phyloP scores from a whole-genome alignment of 2,113 vertebrate genomes.

The Crotalus horridus region DNA sequence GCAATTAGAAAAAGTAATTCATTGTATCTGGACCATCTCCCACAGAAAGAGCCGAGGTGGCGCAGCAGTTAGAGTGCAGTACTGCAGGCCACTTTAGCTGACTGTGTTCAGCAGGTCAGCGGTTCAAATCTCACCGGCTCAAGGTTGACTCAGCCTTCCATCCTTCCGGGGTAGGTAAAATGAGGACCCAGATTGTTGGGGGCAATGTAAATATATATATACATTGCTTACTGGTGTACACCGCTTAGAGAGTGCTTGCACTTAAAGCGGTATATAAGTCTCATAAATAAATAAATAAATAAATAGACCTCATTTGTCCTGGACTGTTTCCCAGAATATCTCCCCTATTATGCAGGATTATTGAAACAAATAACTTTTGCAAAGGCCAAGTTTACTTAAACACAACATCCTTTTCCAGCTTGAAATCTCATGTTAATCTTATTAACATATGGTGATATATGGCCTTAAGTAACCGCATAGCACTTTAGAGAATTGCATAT shows the following conservation, averaged over 20 bases:
- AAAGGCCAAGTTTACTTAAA: slow-evolving; percentile 59
- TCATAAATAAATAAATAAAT: too few relatives aligned
- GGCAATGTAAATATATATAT: too few relatives aligned
- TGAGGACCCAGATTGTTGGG: too few relatives aligned
- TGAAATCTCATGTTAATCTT: slow-evolving; percentile 56
- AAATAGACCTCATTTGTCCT: slow-evolving; percentile 67
- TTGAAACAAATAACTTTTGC: slow-evolving; percentile 60
- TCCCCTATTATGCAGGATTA: slow-evolving; percentile 58
- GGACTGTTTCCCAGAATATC: slow-evolving; percentile 64
- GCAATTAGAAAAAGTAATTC: slow-evolving; percentile 51
- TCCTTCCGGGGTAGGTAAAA: too few relatives aligned
- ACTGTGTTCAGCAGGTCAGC: too few relatives aligned
- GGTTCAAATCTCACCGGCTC: too few relatives aligned
- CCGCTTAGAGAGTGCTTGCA: too few relatives aligned
- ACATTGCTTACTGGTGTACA: too few relatives aligned
- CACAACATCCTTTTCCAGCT: slow-evolving; percentile 54
- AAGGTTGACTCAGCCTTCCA: too few relatives aligned
- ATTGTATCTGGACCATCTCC: slow-evolving; percentile 53
- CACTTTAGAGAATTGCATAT: slow-evolving; percentile 59
- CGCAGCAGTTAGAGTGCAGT: too few relatives aligned
- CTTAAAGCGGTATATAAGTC: too few relatives aligned
- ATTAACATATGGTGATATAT: slow-evolving; percentile 51
- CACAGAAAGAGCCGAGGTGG: slow-evolving; percentile 56
- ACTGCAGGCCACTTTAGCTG: too few relatives aligned
- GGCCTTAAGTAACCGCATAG: slow-evolving; percentile 42